These are phyloP conservation scores for Prostheceraeus crozeri DNA, from an alignment of 2,888 invertebrate species.

Conservation along the genomic window DNA sequence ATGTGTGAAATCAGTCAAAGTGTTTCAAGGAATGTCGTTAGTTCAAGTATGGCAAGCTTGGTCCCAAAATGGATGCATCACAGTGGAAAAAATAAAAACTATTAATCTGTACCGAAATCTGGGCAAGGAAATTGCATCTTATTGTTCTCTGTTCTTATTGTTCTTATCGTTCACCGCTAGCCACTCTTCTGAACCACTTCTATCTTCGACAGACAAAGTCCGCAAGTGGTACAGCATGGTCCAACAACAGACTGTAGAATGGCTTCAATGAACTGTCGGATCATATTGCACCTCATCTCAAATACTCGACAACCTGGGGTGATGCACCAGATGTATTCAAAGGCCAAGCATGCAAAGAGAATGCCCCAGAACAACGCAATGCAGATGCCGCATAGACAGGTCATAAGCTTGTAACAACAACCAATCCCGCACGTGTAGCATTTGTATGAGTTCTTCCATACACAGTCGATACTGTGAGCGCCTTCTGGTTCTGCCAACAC, in stretches of 20 bases:
- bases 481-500: constrained; percentile 57
- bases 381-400: constrained; percentile 26
- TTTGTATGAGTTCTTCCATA: constrained; percentile 46
- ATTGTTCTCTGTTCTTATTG: too few relatives aligned
- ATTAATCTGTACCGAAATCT: too few relatives aligned
- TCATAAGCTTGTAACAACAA: constrained; percentile 23
- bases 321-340: constrained; percentile 30
- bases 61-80: too few relatives aligned
- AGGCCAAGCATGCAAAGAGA: constrained; percentile 24
- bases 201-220: constrained; percentile 18
- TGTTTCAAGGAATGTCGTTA: too few relatives aligned
- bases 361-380: constrained; percentile 24
- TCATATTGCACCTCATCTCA: constrained; percentile 53
- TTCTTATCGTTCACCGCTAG: too few relatives aligned
- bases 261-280: constrained; percentile 5
- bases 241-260: constrained; percentile 16
- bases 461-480: constrained; percentile 54
- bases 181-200: constrained; percentile 2
- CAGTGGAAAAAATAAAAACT: too few relatives aligned
- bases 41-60: too few relatives aligned
- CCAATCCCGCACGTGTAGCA: constrained; percentile 27
- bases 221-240: constrained; percentile 30
- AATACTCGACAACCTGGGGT: constrained; percentile 46
- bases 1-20: too few relatives aligned
- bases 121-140: too few relatives aligned